Evolutionary conservation across 2,888 invertebrate genomes (phyloP).

Genomic region (Athrips mouffetella): DNA sequence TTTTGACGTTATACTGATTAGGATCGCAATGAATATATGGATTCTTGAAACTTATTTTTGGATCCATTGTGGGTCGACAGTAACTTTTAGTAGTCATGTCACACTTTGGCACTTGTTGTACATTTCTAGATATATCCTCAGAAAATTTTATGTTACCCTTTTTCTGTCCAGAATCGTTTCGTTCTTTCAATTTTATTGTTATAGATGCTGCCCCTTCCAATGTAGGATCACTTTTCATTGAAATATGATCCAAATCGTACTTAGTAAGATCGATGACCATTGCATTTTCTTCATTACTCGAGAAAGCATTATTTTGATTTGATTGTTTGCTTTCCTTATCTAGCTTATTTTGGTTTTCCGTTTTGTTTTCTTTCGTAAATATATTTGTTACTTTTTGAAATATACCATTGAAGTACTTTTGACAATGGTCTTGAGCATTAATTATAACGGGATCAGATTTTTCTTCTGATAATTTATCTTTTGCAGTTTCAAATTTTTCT

Average conservation of each 20-base stretch:
- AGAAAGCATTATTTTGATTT: conserved; percentile 21
- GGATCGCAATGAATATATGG: conserved; percentile 19
- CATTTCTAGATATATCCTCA: conserved; percentile 22
- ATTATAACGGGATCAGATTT: too few relatives aligned
- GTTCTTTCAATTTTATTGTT: conserved; percentile 49
- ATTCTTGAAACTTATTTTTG: conserved; percentile 18
- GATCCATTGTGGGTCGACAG: conserved; percentile 4
- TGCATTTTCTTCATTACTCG: conserved; percentile 41
- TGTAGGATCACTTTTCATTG: conserved; percentile 40
- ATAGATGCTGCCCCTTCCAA: conserved; percentile 43
- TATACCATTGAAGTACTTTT: conserved; percentile 49
- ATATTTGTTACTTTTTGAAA: conserved; percentile 54
- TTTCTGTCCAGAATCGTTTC: conserved; percentile 28
- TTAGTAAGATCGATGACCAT: conserved; percentile 52
- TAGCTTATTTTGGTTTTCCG: conserved; percentile 18
- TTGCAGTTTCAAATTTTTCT: background rate
- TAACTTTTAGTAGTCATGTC: background rate
- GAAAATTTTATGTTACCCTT: conserved; percentile 41
- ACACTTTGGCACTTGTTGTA: conserved; percentile 1
- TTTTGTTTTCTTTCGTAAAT: conserved; percentile 37
- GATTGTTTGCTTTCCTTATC: conserved; percentile 28
- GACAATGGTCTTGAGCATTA: conserved; percentile 34
- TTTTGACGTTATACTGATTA: conserved; percentile 13
- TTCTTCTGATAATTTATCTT: too few relatives aligned
- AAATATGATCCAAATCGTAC: conserved; percentile 51